Percentiles rank a stretch among this genome's conserved stretches.
Evolutionary conservation across 1,140 invertebrate species (phyloP).

Genomic region (Lordiphosa stackelbergi): DNA sequence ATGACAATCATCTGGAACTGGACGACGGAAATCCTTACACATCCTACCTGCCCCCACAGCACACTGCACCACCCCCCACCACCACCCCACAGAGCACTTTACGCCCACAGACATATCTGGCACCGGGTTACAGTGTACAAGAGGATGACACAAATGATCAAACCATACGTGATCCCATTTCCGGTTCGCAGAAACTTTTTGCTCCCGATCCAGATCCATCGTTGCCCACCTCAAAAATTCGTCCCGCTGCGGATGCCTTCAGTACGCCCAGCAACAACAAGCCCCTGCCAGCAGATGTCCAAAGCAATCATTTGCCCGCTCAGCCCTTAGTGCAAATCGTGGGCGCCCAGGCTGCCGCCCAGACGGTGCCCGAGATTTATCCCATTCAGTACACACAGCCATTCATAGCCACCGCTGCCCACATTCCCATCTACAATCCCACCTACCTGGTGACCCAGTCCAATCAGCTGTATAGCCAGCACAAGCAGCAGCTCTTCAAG

Average conservation of each 20-base stretch:
- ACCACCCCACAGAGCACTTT: conserved; percentile 24
- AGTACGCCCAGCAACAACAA: conserved; percentile 78
- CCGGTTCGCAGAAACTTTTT: conserved; percentile 77
- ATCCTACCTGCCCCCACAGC: conserved; percentile 51
- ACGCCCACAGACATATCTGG: conserved; percentile 41
- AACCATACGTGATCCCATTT: conserved; percentile 69
- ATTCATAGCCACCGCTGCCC: conserved; percentile 49
- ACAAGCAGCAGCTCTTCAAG: conserved; percentile 73
- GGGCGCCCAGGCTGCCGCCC: conserved; percentile 55
- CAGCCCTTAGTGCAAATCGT: conserved; percentile 69
- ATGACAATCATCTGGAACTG: conserved; percentile 63
- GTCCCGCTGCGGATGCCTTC: conserved; percentile 74
- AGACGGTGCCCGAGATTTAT: conserved; percentile 59
- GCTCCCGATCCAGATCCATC: conserved; percentile 78
- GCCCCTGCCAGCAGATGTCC: conserved; percentile 69
- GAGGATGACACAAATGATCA: conserved; percentile 77
- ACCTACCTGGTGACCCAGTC: conserved; percentile 76
- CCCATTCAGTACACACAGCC: conserved; percentile 62
- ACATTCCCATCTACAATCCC: conserved; percentile 75
- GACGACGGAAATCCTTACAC: conserved; percentile 44
- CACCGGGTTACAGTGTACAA: conserved; percentile 77
- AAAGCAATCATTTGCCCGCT: conserved; percentile 63
- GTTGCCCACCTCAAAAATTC: conserved; percentile 74
- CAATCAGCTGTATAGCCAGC: conserved; percentile 70
- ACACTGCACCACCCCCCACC: conserved; percentile 18